These are phyloP conservation scores for Aphodius sticticus DNA, from an alignment of 2,888 invertebrate genomes.

Conservation along the genomic window DNA sequence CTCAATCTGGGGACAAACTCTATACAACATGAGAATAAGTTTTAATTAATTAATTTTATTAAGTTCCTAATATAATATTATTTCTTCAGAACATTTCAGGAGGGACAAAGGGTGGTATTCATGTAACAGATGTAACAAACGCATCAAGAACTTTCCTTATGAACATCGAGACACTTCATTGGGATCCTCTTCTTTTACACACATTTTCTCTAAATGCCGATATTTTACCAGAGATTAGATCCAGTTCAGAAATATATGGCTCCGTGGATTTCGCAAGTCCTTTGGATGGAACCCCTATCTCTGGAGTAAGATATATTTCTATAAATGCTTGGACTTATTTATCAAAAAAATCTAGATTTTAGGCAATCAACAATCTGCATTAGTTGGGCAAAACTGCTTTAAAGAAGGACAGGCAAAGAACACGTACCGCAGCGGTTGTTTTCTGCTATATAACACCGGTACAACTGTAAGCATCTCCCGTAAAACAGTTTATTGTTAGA, in stretches of 20 bases:
- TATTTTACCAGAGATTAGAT: slow-evolving; percentile 88
- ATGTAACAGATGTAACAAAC: slow-evolving; percentile 96
- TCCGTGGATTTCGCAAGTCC: slow-evolving; percentile 70
- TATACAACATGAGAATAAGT: too few species aligned
- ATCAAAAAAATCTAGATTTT: slow-evolving; percentile 69
- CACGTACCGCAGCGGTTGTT: slow-evolving; percentile 92
- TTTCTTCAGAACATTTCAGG: slow-evolving; percentile 73
- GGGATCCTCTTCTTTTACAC: slow-evolving; percentile 85
- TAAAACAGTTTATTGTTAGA: slow-evolving; percentile 18
- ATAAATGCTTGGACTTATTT: slow-evolving; percentile 12
- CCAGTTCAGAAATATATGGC: slow-evolving; percentile 93
- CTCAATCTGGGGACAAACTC: too few species aligned
- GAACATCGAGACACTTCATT: slow-evolving; percentile 85
- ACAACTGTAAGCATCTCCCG: slow-evolving; percentile 62
- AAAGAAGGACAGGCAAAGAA: slow-evolving; percentile 91
- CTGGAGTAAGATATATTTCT: slow-evolving; percentile 73
- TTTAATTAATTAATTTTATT: too few species aligned
- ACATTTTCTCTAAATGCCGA: slow-evolving; percentile 87
- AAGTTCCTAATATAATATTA: background rate
- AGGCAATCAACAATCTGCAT: slow-evolving; percentile 95
- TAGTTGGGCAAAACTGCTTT: slow-evolving; percentile 91
- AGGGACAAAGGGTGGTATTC: slow-evolving; percentile 70
- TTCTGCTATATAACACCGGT: slow-evolving; percentile 95
- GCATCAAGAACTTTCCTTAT: slow-evolving; percentile 96
- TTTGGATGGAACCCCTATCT: slow-evolving; percentile 82